Evolutionary conservation across 2,113 vertebrate species (phyloP), one percentile per base, ranked within the genome.

Genomic region (Rhabdornis inornatus): DNA sequence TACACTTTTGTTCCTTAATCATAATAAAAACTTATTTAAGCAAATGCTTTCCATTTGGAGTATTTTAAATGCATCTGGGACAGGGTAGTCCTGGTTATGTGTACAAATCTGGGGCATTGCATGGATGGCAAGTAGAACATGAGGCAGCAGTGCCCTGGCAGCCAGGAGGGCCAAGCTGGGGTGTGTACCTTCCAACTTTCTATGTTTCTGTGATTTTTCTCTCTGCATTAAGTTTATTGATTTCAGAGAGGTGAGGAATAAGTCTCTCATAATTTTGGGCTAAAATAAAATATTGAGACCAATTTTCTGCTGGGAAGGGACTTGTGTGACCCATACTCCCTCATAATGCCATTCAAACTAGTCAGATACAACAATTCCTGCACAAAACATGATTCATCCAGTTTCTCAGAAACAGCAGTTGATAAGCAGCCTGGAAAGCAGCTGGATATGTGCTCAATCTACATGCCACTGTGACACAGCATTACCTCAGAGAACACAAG

Each of bases 21-120:
- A 53, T 47, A 96, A 95, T 96, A 95, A 96, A 96, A 88, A 50
- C 15, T 69, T 10, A 13, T 82, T 90, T 83, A 95, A 92, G 94
- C 90, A 96, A 90, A 80, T 25, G 2, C 5, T 6, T 87, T 87
- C 83, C 10, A 7, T 56, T 45, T 80, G 37, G 35, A 65, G 18
- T 69, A 50, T 65, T 83, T 92, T 31, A 61, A 61, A 31, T 27
- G 40, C 5, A 59, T 2, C 19, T 33, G 37, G 30, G 19, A 60
- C 1, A 11, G 22, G 6, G 7, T 50, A 66, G 49, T 74, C 31
- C 25, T 83, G 14, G 10, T 59, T 70, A 50, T 28, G 11, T 4
- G 4, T 13, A 45, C 13, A 79, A 44, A 44, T 31, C 15, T 28
- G 39, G 22, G 22, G 15, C 6, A 25, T 16, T 82, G 55, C 10